Conservation (phyloP, 2,113 vertebrate genomes). For the Serilophus lunatus region DNA sequence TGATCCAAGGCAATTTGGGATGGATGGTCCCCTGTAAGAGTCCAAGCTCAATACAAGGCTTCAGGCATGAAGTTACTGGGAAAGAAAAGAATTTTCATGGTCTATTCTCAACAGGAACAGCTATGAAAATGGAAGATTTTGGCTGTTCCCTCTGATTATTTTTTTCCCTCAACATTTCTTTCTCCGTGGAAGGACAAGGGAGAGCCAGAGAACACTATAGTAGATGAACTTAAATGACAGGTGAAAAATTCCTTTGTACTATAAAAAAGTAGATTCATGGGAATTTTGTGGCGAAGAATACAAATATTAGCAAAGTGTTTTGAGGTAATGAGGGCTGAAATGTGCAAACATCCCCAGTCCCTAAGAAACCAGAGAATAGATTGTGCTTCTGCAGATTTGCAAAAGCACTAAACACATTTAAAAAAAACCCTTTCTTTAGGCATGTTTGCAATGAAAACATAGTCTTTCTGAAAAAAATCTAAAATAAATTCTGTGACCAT, state of each 20-base stretch:
- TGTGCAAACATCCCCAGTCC: not conserved
- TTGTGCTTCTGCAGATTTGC: not conserved
- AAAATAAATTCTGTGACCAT: not conserved
- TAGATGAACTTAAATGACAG: not conserved
- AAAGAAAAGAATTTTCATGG: not conserved
- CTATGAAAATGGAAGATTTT: not conserved
- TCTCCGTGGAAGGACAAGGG: not conserved
- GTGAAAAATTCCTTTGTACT: not conserved
- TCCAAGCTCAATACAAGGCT: not conserved
- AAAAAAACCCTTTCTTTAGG: not conserved
- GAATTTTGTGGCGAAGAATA: not conserved
- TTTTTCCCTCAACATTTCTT: not conserved
- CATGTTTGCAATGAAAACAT: not conserved
- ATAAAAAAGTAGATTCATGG: not conserved
- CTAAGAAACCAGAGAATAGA: not conserved
- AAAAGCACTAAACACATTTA: not conserved
- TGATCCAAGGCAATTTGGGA: not conserved
- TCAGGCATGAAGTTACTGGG: not conserved
- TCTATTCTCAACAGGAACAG: not conserved
- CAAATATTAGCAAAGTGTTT: not conserved
- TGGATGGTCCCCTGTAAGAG: not conserved
- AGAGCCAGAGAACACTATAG: not conserved
- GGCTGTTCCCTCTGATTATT: not conserved
- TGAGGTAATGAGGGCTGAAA: not conserved
- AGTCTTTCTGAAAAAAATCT: not conserved